A percentile compares a stretch with the other conserved stretches of the same genome.
Conservation (phyloP, 2,797 vertebrate genomes). For the Ceyx erithaca region DNA sequence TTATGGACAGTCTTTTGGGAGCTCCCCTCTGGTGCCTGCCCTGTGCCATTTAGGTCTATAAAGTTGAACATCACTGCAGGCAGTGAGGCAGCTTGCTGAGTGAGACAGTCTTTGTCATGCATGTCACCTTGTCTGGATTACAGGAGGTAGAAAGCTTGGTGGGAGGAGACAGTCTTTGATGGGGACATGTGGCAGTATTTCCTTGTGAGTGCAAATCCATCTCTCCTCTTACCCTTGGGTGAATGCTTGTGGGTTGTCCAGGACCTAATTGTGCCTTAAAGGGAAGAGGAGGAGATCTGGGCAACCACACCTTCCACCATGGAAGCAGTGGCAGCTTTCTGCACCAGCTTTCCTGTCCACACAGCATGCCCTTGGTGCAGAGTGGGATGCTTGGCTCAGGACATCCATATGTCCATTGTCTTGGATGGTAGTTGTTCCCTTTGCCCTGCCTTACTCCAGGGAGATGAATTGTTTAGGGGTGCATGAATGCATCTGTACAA, state of each 20-base stretch:
- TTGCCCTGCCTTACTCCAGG: not conserved
- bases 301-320: not conserved
- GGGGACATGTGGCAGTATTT: not conserved
- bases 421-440: not conserved
- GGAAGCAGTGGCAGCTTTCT: not conserved
- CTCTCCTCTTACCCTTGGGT: not conserved
- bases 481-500: not conserved
- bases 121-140: not conserved
- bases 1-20: not conserved
- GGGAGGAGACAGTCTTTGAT: not conserved
- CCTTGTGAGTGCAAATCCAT: not conserved
- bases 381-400: not conserved
- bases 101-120: not conserved
- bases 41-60: not conserved
- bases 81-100: not conserved
- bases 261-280: not conserved
- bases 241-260: not conserved
- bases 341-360: not conserved
- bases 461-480: not conserved
- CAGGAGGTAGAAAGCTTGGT: not conserved
- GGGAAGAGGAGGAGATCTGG: not conserved
- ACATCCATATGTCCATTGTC: not conserved
- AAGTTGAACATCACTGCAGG: not conserved
- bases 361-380: accelerated
- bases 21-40: not conserved